Base-by-base conservation (phyloP, 2,113 vertebrate genomes). In the Malaclemys terrapin region DNA sequence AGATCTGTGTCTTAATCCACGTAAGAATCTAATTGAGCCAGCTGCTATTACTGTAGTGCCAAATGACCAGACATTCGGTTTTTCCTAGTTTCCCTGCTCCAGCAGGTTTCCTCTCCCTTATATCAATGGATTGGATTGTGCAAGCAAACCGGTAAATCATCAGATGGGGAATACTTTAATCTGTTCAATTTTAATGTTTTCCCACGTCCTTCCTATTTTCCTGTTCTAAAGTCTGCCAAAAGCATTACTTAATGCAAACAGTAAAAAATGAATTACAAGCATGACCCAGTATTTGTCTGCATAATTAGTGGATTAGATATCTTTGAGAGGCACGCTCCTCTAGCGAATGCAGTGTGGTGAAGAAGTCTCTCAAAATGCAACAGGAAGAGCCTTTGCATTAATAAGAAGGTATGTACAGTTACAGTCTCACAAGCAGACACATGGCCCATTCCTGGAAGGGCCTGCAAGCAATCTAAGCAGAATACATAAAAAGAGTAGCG, bases 231-330 rank as follows among this genome's bases (percentile, higher is more conserved):
- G 12, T 84, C 20, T 59, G 52, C 65, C 81, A 97, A 97, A 59
- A 91, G 17, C 80, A 89, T 90, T 89, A 88, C 85, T 92, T 95
- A 90, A 89, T 83, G 88, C 76, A 94, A 94, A 94, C 13, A 85
- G 17, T 59, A 57, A 92, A 92, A 95, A 69, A 83, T 87, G 20
- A 85, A 89, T 92, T 82, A 93, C 56, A 95, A 96, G 11, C 3
- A 10, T 81, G 54, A 94, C 93, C 49, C 89, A 92, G 65, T 95
- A 96, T 94, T 95, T 56, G 5, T 88, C 59, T 42, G 20, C 78
- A 82, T 87, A 95, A 95, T 91, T 91, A 95, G 47, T 90, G 69
- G 54, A 83, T 97, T 89, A 95, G 80, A 69, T 87, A 94, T 85
- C 42, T 5, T 69, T 96, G 93, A 95, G 90, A 95, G 83, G 79